Evolutionary conservation across 2,113 vertebrate genomes (phyloP), one percentile per base, ranked within the genome.

Genomic region (Halcyon malimbica): DNA sequence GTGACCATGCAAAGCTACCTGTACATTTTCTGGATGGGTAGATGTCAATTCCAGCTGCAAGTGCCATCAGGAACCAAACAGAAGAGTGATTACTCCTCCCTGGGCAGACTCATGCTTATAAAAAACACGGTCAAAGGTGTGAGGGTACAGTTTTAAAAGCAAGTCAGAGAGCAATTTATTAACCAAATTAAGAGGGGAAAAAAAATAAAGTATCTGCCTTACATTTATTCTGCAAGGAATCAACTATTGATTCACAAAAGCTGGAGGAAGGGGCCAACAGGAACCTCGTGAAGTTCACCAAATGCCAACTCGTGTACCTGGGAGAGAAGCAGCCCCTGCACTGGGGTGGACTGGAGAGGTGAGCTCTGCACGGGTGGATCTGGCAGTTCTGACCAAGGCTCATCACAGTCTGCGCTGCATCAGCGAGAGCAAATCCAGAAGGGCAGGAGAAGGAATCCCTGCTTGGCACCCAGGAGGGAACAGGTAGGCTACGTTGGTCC

Each of bases 281-380:
- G 48, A 85, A 39, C 68, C 63, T 18, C 1, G 0, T 31, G 20
- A 51, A 80, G 50, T 12, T 50, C 31, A 54, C 17, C 70, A 33
- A 21, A 35, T 5, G 16, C 14, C 2, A 33, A 35, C 25, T 7
- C 46, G n/a, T 41, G 29, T 4, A 13, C 13, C 17, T 26, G 46
- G 48, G 56, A 37, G 31, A 50, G 37, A 51, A 44, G 4, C 16
- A 24, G 41, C 25, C 16, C 11, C 0, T 0, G 13, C 1, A 2
- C 71, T 51, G 54, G 31, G 28, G 59, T 42, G 54, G 68, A 16
- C 68, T 29, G 48, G 39, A 53, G 54, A 60, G n/a, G 24, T 10
- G 6, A 68, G 9, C 18, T 56, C 65, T 74, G 48, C 48, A 33
- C 51, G n/a, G 67, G 12, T 76, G 11, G 62, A 67, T 7, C 31